Conservation (phyloP, 2,113 vertebrate species). For the Leucoraja erinaceus region DNA sequence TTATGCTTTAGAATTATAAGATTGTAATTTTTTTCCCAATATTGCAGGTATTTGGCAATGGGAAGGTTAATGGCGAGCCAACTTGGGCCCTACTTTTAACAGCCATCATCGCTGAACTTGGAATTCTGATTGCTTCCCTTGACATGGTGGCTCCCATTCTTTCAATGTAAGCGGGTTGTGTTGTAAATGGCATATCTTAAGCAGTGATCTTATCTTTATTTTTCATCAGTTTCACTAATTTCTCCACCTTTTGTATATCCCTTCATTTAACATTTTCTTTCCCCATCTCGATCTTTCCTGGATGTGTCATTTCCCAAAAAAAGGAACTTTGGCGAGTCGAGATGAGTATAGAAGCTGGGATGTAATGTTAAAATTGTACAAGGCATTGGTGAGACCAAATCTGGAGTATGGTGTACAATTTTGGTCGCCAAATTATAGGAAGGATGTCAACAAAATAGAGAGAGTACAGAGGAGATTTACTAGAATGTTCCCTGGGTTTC, state of each 20-base stretch:
- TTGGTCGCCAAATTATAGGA: too few relatives aligned
- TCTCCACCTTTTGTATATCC: background rate
- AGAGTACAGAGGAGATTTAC: too few relatives aligned
- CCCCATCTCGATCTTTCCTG: background rate
- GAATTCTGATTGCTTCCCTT: constrained; percentile 94
- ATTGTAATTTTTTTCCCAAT: background rate
- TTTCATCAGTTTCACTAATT: background rate
- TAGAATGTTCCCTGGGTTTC: too few relatives aligned
- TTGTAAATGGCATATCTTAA: background rate
- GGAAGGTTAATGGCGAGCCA: constrained; percentile 87
- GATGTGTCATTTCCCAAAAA: background rate
- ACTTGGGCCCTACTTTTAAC: constrained; percentile 93
- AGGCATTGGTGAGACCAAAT: too few relatives aligned
- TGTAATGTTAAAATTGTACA: too few relatives aligned
- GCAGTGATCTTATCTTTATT: background rate
- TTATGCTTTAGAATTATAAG: background rate
- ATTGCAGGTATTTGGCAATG: constrained; percentile 82
- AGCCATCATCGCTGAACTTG: constrained; percentile 85
- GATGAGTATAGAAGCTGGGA: too few relatives aligned
- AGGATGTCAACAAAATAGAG: too few relatives aligned
- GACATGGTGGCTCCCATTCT: constrained; percentile 98
- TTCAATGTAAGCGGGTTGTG: constrained; percentile 76
- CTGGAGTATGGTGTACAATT: too few relatives aligned
- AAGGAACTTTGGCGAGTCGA: too few relatives aligned
- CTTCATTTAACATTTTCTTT: background rate